Conservation (phyloP, 2,888 invertebrate species). For the Kuschelorhynchus macadamiae region DNA sequence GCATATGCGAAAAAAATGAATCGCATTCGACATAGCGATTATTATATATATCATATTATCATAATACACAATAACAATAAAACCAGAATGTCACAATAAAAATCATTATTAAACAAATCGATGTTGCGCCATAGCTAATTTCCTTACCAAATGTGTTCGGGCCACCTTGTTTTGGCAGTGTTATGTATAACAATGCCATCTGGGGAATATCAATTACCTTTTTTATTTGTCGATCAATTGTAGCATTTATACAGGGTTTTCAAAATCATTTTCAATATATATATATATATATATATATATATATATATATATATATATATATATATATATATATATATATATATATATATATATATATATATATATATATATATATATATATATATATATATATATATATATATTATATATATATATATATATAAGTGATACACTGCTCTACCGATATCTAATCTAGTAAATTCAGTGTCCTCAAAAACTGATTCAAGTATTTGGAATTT, state of each 20-base stretch:
- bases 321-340: too few species aligned
- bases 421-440: too few species aligned
- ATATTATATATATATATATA: too few species aligned
- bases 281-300: too few species aligned
- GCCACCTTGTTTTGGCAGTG: slow-evolving; percentile 38
- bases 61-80: slow-evolving; percentile 9
- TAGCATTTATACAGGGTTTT: slow-evolving; percentile 15
- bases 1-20: slow-evolving; percentile 24
- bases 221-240: slow-evolving; percentile 26
- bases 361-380: too few species aligned
- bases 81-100: slow-evolving; percentile 27
- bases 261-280: neutral
- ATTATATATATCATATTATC: slow-evolving; percentile 29
- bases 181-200: slow-evolving; percentile 38
- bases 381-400: too few species aligned
- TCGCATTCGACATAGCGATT: slow-evolving; percentile 24
- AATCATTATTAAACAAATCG: slow-evolving; percentile 32
- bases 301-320: too few species aligned
- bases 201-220: slow-evolving; percentile 35
- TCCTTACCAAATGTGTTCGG: slow-evolving; percentile 42
- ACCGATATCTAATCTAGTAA: too few species aligned
- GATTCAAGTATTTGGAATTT: too few species aligned
- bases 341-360: too few species aligned
- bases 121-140: slow-evolving; percentile 34
- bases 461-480: too few species aligned